phyloP scores from a whole-genome alignment of 2,113 vertebrate species.

The Sander vitreus region DNA sequence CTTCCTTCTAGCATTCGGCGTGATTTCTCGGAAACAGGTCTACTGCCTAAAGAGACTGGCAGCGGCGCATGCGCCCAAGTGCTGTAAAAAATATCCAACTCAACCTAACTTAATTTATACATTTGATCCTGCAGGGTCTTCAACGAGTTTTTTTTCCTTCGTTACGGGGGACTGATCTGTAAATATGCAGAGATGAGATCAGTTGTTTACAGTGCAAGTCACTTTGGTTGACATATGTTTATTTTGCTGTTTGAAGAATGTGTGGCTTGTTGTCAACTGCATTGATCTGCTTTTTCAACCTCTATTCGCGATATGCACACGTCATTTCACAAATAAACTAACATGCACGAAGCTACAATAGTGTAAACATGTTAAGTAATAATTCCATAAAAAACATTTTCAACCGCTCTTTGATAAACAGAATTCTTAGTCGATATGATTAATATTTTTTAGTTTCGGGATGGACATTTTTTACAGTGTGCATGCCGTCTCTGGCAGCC shows the following conservation, averaged over 20 bases:
- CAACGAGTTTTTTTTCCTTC: background rate
- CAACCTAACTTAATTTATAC: background rate
- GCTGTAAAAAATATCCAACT: slow-evolving; percentile 45
- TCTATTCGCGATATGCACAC: background rate
- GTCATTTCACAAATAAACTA: background rate
- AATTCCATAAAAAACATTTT: too few relatives aligned
- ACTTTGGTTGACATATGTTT: background rate
- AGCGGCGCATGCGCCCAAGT: slow-evolving; percentile 34
- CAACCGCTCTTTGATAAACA: background rate
- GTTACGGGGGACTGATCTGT: background rate
- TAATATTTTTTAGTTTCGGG: background rate
- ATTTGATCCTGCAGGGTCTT: background rate
- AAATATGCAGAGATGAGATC: background rate
- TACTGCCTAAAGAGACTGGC: rapidly evolving
- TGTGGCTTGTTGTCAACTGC: background rate
- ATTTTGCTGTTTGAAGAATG: background rate
- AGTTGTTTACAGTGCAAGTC: background rate
- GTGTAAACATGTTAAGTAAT: background rate
- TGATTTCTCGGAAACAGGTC: slow-evolving; percentile 70
- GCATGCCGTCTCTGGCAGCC: rapidly evolving
- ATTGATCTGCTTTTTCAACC: background rate
- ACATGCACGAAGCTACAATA: background rate
- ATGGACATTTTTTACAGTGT: slow-evolving; percentile 39
- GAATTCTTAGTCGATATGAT: background rate
- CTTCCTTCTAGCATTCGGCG: slow-evolving; percentile 60